Percentiles rank a stretch among this genome's conserved stretches.
Conservation (phyloP, 23 tunicate species). For the Halocynthia aurantium region DNA sequence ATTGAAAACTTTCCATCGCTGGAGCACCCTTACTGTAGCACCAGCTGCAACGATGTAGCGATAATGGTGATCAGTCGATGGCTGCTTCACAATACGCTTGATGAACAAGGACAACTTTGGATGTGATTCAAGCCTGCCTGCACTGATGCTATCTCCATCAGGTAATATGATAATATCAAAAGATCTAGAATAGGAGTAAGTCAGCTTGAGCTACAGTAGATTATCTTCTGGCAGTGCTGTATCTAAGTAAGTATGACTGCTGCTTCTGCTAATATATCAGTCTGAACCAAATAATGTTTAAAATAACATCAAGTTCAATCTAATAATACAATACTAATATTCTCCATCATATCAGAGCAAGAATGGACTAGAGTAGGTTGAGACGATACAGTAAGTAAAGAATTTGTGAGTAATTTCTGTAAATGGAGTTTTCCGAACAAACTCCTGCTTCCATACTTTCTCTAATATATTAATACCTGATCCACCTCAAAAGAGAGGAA, state of each 20-base stretch:
- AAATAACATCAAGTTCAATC: background rate
- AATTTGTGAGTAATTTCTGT: too few relatives aligned
- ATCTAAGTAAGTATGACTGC: too few relatives aligned
- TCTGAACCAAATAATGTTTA: background rate
- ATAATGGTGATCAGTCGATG: background rate
- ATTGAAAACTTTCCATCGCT: background rate
- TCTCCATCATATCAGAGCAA: too few relatives aligned
- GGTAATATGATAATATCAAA: conserved; percentile 27
- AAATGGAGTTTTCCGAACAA: too few relatives aligned
- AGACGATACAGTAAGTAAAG: too few relatives aligned
- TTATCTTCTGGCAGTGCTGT: too few relatives aligned
- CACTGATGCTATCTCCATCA: conserved; percentile 29
- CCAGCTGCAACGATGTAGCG: conserved; percentile 14
- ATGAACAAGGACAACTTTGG: conserved; percentile 4
- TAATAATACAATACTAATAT: too few relatives aligned
- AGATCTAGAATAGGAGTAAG: background rate
- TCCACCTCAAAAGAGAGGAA: too few relatives aligned
- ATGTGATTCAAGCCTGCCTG: conserved; percentile 5
- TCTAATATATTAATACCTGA: too few relatives aligned
- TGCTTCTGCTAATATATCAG: too few relatives aligned
- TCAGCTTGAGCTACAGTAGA: conserved; percentile 6
- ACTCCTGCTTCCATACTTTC: too few relatives aligned
- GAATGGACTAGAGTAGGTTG: too few relatives aligned
- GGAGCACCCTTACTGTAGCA: background rate
- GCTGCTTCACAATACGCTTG: background rate